Base-by-base conservation (phyloP, 2,888 invertebrate genomes). In the Hypsopygia costalis region DNA sequence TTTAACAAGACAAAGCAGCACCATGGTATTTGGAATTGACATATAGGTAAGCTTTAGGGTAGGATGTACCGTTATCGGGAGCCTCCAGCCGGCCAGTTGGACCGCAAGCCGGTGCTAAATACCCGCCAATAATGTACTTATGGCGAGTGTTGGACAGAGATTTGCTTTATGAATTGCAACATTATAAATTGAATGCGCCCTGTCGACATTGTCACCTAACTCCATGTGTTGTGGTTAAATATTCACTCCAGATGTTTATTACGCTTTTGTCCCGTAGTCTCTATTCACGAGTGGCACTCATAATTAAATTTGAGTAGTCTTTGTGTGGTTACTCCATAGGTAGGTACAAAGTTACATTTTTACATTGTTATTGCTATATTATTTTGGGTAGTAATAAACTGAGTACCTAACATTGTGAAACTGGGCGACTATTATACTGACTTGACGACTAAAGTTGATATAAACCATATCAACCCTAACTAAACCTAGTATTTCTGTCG, bases 61-160 rank as follows among this genome's bases (percentile, higher is more conserved):
- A 52, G 69, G 47, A 55, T 52, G 51, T 51, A 56, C 61, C 58
- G 76, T 80, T 86, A 86, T 86, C 86, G 58, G 58, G 43, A 48
- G 52, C 56, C 54, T 63, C 69, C 86, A 85, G 81, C 58, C 76
- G 62, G 48, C 62, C 16, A 53, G 50, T 49, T 53, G 59, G 66
- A 65, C 83, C 81, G 46, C 83, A 77, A 69, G 66, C 73, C 65
- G 42, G 41, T 59, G 56, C 76, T 81, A 80, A 83, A 76, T 77
- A 78, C 71, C 62, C 55, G 48, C 64, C 71, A 73, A 76, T 81
- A 79, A 72, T 55, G 69, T 71, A 77, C 78, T 82, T 73, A 79
- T 57, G 63, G 58, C 48, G 86, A 72, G 69, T 83, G 83, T 58
- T 52, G 61, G 60, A 58, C 47, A 35, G 75, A 80, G 85, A 82